Base-by-base conservation (phyloP, 2,797 vertebrate genomes). In the Pygocentrus nattereri region DNA sequence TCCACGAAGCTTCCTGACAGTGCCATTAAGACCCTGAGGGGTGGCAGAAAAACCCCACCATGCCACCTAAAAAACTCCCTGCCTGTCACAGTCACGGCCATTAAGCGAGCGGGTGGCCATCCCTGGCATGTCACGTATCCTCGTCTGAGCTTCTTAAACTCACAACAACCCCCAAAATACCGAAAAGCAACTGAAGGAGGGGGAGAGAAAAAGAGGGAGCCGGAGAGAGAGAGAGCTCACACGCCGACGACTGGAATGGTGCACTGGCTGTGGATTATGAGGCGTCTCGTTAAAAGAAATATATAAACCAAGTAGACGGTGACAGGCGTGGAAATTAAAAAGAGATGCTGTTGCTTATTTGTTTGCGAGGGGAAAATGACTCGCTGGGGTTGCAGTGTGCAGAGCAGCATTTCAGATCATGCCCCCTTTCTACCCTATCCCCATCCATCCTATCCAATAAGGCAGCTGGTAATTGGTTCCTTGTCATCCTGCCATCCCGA, bases 321-420 rank as follows among this genome's bases (percentile, higher is more conserved):
- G 92, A 92, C 90, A 91, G 88, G 88, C 89, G 16, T 92, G 91
- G 82, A 92, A 93, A 92, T 93, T 89, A 92, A 91, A 91, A 90
- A 85, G 79, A 86, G 87, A 87, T 44, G 52, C 41, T 52, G 58
- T 30, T n/a, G 61, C 62, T 74, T 68, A 50, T 78, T 74, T 69
- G 76, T 79, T 62, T 75, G 72, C 41, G 2, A 52, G 8, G 16
- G 25, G 34, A 67, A 65, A 78, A 78, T 62, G 25, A 71, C n/a
- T 67, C n/a, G 61, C 80, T 25, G 34, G 21, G 70, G 49, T 58
- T 74, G 54, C 10, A 25, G n/a, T 4, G 34, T 12, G 49, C 16
- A 31, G 18, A 68, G n/a, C 34, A 68, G 34, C 7, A 21, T 44
- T 49, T 68, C 59, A 49, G 34, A 67, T 56, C n/a, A 30, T 16